Conservation (phyloP, 2,888 invertebrate species). For the Lithophane leautieri region DNA sequence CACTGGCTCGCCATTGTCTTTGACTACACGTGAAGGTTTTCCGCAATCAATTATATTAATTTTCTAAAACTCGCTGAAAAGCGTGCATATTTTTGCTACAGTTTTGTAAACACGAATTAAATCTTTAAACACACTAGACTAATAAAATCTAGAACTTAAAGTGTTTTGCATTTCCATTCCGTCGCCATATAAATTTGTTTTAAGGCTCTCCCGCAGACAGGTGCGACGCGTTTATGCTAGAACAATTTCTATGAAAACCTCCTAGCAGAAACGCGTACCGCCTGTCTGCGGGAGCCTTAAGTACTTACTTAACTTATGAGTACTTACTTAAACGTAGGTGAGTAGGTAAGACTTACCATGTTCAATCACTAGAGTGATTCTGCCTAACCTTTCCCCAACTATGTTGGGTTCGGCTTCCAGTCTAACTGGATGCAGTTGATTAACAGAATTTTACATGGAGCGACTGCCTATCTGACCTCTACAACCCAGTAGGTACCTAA, state of each 20-base stretch:
- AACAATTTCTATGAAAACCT: too few species aligned
- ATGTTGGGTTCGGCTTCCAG: too few species aligned
- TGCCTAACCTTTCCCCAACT: too few species aligned
- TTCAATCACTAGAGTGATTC: background rate
- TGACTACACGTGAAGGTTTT: slow-evolving; percentile 2
- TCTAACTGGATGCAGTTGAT: too few species aligned
- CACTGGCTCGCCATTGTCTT: slow-evolving; percentile 13
- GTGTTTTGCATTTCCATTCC: slow-evolving; percentile 6
- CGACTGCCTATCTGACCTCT: too few species aligned
- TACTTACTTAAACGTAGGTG: too few species aligned
- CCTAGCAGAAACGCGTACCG: too few species aligned
- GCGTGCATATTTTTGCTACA: slow-evolving; percentile 9
- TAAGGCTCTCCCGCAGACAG: background rate
- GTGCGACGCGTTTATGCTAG: too few species aligned
- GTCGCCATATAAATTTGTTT: slow-evolving; percentile 33
- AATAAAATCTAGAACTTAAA: background rate
- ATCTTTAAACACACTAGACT: slow-evolving; percentile 14
- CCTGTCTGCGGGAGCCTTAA: background rate
- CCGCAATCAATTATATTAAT: slow-evolving; percentile 25
- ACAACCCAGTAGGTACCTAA: too few species aligned
- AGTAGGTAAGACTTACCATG: background rate
- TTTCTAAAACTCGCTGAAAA: slow-evolving; percentile 12
- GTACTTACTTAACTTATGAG: background rate
- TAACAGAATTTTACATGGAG: too few species aligned
- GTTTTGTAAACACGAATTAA: slow-evolving; percentile 8